Evolutionary conservation across 2,113 vertebrate genomes (phyloP), one percentile per base, ranked within the genome.

Genomic region (Gymnarchus niloticus): DNA sequence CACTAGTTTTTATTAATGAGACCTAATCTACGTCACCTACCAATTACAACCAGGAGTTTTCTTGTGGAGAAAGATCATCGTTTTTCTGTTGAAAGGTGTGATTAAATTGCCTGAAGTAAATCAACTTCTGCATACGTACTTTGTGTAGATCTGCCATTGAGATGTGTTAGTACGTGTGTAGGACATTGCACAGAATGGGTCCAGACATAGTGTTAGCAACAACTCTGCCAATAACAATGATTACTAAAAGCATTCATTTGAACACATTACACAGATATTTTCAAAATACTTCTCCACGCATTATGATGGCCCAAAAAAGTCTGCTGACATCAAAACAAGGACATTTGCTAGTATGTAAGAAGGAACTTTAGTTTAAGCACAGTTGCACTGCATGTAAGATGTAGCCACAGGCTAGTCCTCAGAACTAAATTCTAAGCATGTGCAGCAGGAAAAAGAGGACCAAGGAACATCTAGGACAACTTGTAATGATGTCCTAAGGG

Each of bases 401-500:
- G 65, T 73, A 73, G 46, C 76, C 41, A 23, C 76, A 10, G 41
- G 44, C 21, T 48, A 46, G 76, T 46, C 76, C 44, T 48, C 44
- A 3, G 76, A 78, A 41, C 41, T 46, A 23, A 23, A 78, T 48
- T 78, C 8, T 46, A 48, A 48, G 76, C 41, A 44, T 44, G 23
- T 78, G 44, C 33, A 78, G 23, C 76, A 78, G 44, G 19, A 37
- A 78, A 78, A 78, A 5, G 76, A n/a, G 52, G 6, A 54, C 14
- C 6, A 7, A 14, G 52, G 44, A 48, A 78, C 76, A 48, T 78
- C 44, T 46, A 78, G 76, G 76, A 78, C 76, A 78, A 48, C 37
- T 14, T 78, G 76, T 48, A 78, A 78, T 78, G 76, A 48, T 48
- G 76, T 46, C 76, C 76, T 78, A n/a, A 73, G 76, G 76, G 76